These are phyloP conservation scores for Dascyllus trimaculatus DNA, from an alignment of 2,113 vertebrate species.

Conservation along the genomic window DNA sequence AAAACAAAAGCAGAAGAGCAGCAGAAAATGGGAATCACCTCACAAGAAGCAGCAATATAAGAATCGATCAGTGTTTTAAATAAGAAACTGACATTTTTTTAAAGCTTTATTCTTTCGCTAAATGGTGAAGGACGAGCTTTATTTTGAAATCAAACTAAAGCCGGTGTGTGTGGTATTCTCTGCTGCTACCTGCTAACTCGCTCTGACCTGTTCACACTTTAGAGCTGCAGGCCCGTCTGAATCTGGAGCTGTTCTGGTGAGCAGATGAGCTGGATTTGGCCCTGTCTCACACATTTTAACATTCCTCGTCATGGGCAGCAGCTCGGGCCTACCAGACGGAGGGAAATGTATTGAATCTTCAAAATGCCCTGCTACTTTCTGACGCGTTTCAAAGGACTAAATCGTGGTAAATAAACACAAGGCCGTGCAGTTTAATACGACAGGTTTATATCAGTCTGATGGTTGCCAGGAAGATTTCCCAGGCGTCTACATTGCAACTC, in stretches of 20 bases:
- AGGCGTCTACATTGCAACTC: constrained; percentile 18
- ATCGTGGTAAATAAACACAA: background rate
- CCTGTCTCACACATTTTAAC: constrained; percentile 81
- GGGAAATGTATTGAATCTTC: constrained; percentile 19
- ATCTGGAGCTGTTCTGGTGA: constrained; percentile 57
- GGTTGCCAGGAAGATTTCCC: constrained; percentile 50
- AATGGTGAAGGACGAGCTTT: no score
- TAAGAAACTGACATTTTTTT: no score
- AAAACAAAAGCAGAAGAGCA: background rate
- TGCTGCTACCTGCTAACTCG: constrained; percentile 75
- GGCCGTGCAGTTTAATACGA: background rate
- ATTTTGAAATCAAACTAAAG: no score
- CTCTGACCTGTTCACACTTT: constrained; percentile 53
- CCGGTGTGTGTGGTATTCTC: background rate
- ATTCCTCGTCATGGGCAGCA: constrained; percentile 84
- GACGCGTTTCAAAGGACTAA: constrained; percentile 7
- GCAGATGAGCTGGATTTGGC: constrained; percentile 84
- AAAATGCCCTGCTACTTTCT: constrained; percentile 15
- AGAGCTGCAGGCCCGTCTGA: constrained; percentile 37
- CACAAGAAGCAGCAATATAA: background rate
- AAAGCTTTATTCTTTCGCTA: no score
- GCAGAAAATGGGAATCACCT: background rate
- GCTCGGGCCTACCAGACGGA: constrained; percentile 28
- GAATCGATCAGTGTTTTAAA: background rate
- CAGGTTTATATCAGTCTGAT: background rate